Evolutionary conservation across 2,113 vertebrate species (phyloP).

Genomic region (Chloroceryle aenea): DNA sequence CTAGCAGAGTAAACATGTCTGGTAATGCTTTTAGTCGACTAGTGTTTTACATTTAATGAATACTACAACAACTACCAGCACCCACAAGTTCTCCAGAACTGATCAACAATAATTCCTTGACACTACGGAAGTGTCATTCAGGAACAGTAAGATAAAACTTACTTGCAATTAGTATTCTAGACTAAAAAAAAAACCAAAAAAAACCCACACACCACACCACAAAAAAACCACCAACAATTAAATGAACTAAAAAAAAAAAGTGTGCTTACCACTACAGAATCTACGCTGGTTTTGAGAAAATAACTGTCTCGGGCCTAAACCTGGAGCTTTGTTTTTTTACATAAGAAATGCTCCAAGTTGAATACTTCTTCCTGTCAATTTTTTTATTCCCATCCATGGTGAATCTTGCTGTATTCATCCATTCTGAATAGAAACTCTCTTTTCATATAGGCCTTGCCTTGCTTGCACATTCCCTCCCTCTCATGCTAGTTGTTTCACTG

Average conservation of each 20-base stretch:
- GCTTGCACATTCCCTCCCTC: constrained; percentile 10
- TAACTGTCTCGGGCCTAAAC: rapidly evolving
- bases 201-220: no score
- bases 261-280: background rate
- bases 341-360: background rate
- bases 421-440: background rate
- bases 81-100: background rate
- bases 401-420: background rate
- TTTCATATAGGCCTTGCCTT: background rate
- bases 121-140: background rate
- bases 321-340: background rate
- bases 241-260: background rate
- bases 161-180: background rate
- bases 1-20: background rate
- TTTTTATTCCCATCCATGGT: background rate
- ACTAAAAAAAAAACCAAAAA: background rate
- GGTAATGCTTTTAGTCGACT: background rate
- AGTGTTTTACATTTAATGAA: background rate
- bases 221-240: no score
- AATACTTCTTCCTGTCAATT: background rate
- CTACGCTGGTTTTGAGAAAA: background rate
- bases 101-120: background rate
- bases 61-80: background rate
- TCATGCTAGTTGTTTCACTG: background rate
- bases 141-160: background rate